Evolutionary conservation across 1,140 invertebrate species (phyloP), one percentile per base, ranked within the genome.

Genomic region (Notospermus geniculatus): DNA sequence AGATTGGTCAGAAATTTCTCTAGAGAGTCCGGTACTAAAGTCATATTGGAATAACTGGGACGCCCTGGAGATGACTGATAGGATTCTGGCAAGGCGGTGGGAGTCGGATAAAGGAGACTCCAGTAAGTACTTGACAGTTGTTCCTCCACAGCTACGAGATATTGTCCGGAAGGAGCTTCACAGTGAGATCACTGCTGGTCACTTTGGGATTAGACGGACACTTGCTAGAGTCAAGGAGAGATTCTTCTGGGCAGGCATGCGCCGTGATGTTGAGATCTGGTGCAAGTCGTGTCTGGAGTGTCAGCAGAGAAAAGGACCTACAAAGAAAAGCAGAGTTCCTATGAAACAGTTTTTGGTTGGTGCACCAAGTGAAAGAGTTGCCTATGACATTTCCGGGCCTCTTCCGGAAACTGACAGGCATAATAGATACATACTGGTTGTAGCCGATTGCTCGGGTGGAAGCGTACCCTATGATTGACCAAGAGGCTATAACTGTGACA

Each of bases 361-460:
- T 17, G 54, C 13, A 52, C 73, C 74, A 17, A 66, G 74, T 46
- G 62, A 67, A n/a, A 68, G 57, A 43, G 57, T 71, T 11, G 61
- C 63, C 5, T 62, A 77, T 7, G 77, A 82, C 67, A 63, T 76
- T 19, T 28, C 74, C 2, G 76, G 75, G 1, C 70, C 71, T 1
- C 60, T 77, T 28, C 66, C 66, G 11, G 54, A 32, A 9, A 68
- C 67, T 4, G n/a, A 57, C 22, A 57, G 39, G 23, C 71, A 69
- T 0, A 74, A 76, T 19, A 69, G 62, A n/a, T 69, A 72, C 27
- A 67, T 77, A 29, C 30, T 74, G 4, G 64, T 73, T 19, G 54
- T 66, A 0, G 62, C 63, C 1, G 71, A 77, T 57, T 73, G 76
- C 57, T 70, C 80, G 59, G 53, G 53, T 62, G 2, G 66, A 75